phyloP scores from a whole-genome alignment of 2,888 invertebrate genomes.

The Syritta pipiens region DNA sequence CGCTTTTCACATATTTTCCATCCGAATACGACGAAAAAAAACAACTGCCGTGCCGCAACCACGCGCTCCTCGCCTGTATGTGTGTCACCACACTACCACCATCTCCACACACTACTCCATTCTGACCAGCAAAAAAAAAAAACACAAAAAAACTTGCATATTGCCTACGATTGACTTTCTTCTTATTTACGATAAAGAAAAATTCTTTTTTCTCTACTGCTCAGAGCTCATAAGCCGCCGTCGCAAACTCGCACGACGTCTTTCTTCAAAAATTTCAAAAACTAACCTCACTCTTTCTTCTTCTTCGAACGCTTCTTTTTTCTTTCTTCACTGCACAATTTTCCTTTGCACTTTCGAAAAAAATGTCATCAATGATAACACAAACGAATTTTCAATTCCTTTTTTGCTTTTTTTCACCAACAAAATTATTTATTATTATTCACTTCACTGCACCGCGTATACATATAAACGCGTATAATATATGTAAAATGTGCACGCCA shows the following conservation, averaged over 20 bases:
- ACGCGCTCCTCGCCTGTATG: conserved; percentile 49
- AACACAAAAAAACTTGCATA: conserved; percentile 54
- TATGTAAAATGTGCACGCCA: conserved; percentile 1
- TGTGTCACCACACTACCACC: conserved; percentile 53
- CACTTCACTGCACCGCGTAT: conserved; percentile 16
- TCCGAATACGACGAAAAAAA: conserved; percentile 9
- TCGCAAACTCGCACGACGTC: not conserved
- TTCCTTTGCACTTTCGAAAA: conserved; percentile 18
- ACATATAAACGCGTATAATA: conserved; percentile 1
- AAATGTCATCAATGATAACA: conserved; percentile 39
- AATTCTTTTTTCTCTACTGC: too few species aligned
- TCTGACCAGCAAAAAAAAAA: conserved; percentile 5
- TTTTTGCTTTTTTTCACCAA: conserved; percentile 42
- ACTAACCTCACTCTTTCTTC: conserved; percentile 53
- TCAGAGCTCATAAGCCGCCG: too few species aligned
- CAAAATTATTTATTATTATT: conserved; percentile 5
- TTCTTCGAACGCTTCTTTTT: too few species aligned
- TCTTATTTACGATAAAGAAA: too few species aligned
- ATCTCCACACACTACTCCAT: not conserved
- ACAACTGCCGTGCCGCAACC: conserved; percentile 43
- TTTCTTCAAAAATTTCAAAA: conserved; percentile 14
- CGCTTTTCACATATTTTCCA: conserved; percentile 35
- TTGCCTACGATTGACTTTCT: conserved; percentile 55
- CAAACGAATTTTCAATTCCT: too few species aligned
- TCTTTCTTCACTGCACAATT: conserved; percentile 18